A percentile compares a stretch with the other conserved stretches of the same genome.
Evolutionary conservation across 2,113 vertebrate genomes (phyloP).

Genomic region (Anser cygnoides): DNA sequence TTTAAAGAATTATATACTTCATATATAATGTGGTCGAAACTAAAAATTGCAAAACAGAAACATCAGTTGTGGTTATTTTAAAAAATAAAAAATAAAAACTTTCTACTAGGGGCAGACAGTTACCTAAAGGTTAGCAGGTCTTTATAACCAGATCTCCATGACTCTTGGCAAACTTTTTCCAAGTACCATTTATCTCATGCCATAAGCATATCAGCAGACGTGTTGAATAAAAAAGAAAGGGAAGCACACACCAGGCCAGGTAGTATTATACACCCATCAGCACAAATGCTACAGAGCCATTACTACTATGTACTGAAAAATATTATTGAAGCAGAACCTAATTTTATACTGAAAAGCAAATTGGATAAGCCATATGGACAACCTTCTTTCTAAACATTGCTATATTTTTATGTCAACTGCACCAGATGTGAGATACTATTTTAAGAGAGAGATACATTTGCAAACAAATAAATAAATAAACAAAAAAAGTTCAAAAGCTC

Average conservation of each 20-base stretch:
- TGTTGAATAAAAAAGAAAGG: neutral
- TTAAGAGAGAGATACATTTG: neutral
- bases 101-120: neutral
- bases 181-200: neutral
- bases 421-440: neutral
- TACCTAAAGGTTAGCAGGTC: neutral
- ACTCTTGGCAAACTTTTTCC: neutral
- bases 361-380: neutral
- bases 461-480: neutral
- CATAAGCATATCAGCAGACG: neutral
- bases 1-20: neutral
- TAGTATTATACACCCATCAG: neutral
- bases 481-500: neutral
- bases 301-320: neutral
- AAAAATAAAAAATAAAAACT: neutral
- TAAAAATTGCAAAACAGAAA: neutral
- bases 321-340: neutral
- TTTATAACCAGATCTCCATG: neutral
- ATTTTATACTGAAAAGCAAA: neutral
- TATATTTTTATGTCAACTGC: neutral
- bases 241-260: neutral
- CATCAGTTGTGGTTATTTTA: neutral
- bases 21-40: neutral
- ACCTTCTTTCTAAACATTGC: neutral
- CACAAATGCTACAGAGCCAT: neutral